Percentiles rank a stretch among this genome's conserved stretches.
Evolutionary conservation across 2,888 invertebrate genomes (phyloP).

Genomic region (Clitarchus hookeri): DNA sequence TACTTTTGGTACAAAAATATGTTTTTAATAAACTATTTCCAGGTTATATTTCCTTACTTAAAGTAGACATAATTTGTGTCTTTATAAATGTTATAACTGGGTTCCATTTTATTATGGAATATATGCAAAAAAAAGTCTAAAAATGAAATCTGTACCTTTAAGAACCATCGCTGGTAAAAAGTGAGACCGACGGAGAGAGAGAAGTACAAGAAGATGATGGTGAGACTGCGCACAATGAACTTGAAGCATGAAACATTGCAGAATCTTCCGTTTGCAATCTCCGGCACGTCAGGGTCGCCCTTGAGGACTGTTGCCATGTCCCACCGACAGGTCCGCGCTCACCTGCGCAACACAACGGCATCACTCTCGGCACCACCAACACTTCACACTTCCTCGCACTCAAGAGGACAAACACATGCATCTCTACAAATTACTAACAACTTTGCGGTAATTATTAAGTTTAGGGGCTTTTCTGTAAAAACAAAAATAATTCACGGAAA

Average conservation of each 20-base stretch:
- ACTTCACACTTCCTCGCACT: too few species aligned
- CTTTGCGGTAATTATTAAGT: too few species aligned
- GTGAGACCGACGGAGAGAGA: conserved; percentile 92
- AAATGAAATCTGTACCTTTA: conserved; percentile 74
- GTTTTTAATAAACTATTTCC: too few species aligned
- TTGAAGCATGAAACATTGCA: conserved; percentile 29
- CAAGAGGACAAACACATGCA: too few species aligned
- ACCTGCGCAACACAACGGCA: not conserved
- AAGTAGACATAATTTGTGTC: too few species aligned
- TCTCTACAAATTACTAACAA: too few species aligned
- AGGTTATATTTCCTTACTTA: not conserved
- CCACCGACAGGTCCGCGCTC: not conserved
- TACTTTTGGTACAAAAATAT: not conserved
- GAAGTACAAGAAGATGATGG: conserved; percentile 65
- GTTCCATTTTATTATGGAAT: too few species aligned
- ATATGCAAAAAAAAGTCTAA: conserved; percentile 23
- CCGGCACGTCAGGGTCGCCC: not conserved
- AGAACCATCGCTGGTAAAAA: conserved; percentile 94
- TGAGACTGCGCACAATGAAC: conserved; percentile 29
- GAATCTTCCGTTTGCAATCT: not conserved
- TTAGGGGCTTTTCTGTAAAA: too few species aligned
- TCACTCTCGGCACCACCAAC: too few species aligned
- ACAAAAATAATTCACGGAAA: too few species aligned
- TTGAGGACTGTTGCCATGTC: conserved; percentile 34
- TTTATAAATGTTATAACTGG: too few species aligned